These are phyloP conservation scores for Laothoe populi DNA, from an alignment of 2,888 invertebrate genomes.

Conservation along the genomic window DNA sequence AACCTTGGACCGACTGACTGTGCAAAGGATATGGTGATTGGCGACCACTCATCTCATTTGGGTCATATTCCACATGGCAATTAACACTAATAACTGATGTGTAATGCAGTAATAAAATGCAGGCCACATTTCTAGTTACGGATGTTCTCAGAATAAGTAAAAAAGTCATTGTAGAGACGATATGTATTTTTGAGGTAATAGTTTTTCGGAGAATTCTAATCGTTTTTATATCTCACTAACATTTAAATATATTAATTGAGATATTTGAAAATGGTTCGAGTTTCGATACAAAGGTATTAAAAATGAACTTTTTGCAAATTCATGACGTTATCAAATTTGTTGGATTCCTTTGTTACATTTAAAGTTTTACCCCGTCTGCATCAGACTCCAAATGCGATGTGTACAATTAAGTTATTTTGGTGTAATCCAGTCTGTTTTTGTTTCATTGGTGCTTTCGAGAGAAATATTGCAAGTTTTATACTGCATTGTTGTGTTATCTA, in stretches of 20 bases:
- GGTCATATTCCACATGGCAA: slow-evolving; percentile 13
- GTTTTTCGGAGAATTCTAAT: no score
- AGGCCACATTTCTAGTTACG: not conserved
- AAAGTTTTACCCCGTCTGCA: not conserved
- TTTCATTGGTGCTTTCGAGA: slow-evolving; percentile 20
- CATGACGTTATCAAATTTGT: slow-evolving; percentile 1
- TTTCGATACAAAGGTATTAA: not conserved
- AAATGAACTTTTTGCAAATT: not conserved
- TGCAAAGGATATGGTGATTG: slow-evolving; percentile 18
- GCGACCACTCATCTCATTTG: not conserved
- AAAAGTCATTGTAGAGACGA: not conserved
- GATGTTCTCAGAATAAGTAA: not conserved
- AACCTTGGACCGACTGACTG: slow-evolving; percentile 26
- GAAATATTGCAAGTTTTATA: not conserved
- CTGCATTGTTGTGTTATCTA: not conserved
- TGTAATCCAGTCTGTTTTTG: slow-evolving; percentile 3
- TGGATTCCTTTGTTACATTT: slow-evolving; percentile 12
- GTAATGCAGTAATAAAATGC: not conserved
- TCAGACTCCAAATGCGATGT: slow-evolving; percentile 4
- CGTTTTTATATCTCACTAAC: no score
- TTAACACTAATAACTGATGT: slow-evolving; percentile 15
- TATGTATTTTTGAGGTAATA: not conserved
- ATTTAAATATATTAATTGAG: no score
- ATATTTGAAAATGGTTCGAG: not conserved
- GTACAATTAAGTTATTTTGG: slow-evolving; percentile 21